Evolutionary conservation across 2,113 vertebrate species (phyloP).

Genomic region (Noturus placidus): DNA sequence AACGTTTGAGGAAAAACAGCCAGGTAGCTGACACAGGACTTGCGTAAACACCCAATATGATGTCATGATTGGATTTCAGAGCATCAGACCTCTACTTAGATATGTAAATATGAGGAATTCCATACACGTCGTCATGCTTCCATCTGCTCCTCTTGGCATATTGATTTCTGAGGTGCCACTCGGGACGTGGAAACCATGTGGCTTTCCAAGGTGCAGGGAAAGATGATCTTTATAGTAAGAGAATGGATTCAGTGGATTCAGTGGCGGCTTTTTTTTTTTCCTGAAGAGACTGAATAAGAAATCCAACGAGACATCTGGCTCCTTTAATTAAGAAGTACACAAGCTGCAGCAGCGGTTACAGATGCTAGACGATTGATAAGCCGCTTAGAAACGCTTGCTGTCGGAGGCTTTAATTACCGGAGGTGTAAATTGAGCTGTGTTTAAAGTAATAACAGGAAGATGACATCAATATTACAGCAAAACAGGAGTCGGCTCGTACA

Average conservation of each 20-base stretch:
- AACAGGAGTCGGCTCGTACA: conserved; percentile 36
- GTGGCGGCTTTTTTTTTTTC: background rate
- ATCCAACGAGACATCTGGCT: conserved; percentile 43
- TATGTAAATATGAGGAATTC: conserved; percentile 57
- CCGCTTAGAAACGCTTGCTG: conserved; percentile 32
- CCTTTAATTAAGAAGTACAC: conserved; percentile 44
- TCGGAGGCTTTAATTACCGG: conserved; percentile 50
- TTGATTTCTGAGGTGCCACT: conserved; percentile 43
- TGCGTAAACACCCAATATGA: conserved; percentile 37
- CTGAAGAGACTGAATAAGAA: conserved; percentile 13
- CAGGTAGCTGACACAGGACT: conserved; percentile 30
- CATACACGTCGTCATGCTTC: conserved; percentile 40
- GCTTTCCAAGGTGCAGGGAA: conserved; percentile 19
- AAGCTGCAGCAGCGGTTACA: conserved; percentile 32
- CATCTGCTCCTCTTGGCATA: conserved; percentile 53
- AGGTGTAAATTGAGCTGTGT: conserved; percentile 49
- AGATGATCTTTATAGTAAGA: background rate
- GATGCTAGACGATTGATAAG: conserved; percentile 33
- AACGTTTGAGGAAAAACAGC: background rate
- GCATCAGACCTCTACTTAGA: conserved; percentile 42
- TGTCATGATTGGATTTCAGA: conserved; percentile 43
- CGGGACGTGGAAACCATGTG: conserved; percentile 27
- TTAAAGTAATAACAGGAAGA: conserved; percentile 50
- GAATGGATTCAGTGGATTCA: background rate
- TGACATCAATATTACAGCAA: conserved; percentile 42